Evolutionary conservation across 2,888 invertebrate species (phyloP).

Genomic region (Papilio protenor): DNA sequence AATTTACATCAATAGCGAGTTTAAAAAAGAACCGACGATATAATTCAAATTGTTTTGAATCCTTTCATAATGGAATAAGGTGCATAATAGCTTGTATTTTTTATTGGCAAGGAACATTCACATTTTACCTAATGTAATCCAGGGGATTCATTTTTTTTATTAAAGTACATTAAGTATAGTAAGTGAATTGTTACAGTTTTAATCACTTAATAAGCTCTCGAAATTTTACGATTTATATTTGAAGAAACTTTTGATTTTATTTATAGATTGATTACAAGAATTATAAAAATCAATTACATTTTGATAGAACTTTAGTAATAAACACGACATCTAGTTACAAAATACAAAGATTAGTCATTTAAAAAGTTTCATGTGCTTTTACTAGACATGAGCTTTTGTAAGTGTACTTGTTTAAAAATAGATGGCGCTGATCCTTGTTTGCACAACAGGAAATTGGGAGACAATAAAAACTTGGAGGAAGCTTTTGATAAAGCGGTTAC

Average conservation of each 20-base stretch:
- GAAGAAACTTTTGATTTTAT: background rate
- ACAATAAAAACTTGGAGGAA: background rate
- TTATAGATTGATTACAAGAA: background rate
- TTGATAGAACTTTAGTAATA: background rate
- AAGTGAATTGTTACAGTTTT: background rate
- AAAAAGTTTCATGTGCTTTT: background rate
- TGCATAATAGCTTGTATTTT: background rate
- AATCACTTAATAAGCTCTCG: too few species aligned
- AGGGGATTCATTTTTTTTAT: background rate
- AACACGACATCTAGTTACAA: conserved; percentile 3
- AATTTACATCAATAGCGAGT: background rate
- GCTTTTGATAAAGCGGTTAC: background rate
- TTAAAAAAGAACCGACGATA: background rate
- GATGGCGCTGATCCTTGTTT: background rate
- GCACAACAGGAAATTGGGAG: background rate
- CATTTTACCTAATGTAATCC: background rate
- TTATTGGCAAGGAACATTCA: background rate
- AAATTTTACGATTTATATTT: background rate
- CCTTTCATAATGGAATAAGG: background rate
- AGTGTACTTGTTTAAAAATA: background rate
- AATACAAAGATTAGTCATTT: background rate
- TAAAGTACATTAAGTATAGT: background rate
- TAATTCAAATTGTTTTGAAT: background rate
- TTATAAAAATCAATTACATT: background rate
- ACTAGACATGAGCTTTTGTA: background rate